These are phyloP conservation scores for Epicampocera succincta DNA, from an alignment of 2,888 invertebrate genomes.

Conservation along the genomic window DNA sequence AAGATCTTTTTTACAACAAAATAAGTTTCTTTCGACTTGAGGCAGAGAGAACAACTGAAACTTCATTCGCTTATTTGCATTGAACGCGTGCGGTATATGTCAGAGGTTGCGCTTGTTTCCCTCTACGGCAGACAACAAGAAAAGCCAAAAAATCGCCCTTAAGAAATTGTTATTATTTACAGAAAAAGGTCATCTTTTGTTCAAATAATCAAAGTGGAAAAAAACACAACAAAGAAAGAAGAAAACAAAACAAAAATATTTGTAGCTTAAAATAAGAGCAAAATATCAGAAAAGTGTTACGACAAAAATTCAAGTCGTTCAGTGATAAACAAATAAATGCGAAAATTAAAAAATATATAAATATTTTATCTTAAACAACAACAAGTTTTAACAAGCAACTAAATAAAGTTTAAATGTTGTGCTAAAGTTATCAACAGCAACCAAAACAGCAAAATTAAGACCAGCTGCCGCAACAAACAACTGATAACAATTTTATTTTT, in stretches of 20 bases:
- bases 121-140: constrained; percentile 27
- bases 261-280: constrained; percentile 17
- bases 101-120: constrained; percentile 39
- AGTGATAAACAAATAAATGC: constrained; percentile 51
- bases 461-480: constrained; percentile 4
- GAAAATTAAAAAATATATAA: constrained; percentile 35
- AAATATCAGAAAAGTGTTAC: constrained; percentile 8
- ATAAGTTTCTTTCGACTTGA: not conserved
- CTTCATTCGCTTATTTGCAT: constrained; percentile 76
- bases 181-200: constrained; percentile 28
- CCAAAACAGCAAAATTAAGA: constrained; percentile 7
- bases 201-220: constrained; percentile 26
- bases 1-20: constrained; percentile 61
- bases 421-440: constrained; percentile 7
- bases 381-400: constrained; percentile 20
- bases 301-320: constrained; percentile 22
- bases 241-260: too few species aligned
- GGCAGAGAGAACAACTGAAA: constrained; percentile 38
- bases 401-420: constrained; percentile 32
- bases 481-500: constrained; percentile 35
- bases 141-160: constrained; percentile 3
- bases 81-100: constrained; percentile 75
- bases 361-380: constrained; percentile 26
- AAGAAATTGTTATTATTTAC: constrained; percentile 34
- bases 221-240: constrained; percentile 12